These are phyloP conservation scores for Phocides pigmalion DNA, from an alignment of 1,140 invertebrate genomes.

Conservation along the genomic window DNA sequence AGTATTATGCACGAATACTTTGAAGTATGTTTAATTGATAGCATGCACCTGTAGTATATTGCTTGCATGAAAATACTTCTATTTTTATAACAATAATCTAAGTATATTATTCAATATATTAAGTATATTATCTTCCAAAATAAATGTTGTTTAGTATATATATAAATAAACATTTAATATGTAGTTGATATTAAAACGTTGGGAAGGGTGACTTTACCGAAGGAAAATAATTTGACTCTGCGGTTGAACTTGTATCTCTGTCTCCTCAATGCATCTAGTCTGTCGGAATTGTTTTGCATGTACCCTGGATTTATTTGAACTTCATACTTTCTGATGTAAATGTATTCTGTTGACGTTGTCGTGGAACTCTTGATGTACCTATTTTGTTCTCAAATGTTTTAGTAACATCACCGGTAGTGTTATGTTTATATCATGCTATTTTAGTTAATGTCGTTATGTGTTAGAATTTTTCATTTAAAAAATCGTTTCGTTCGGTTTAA, in stretches of 20 bases:
- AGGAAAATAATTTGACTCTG: slow-evolving; percentile 39
- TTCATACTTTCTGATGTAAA: slow-evolving; percentile 31
- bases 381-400: slow-evolving; percentile 31
- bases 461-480: slow-evolving; percentile 46
- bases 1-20: slow-evolving; percentile 51
- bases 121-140: slow-evolving; percentile 78
- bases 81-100: slow-evolving; percentile 54
- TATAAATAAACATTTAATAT: slow-evolving; percentile 60
- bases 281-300: slow-evolving; percentile 57
- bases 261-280: slow-evolving; percentile 37
- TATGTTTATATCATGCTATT: slow-evolving; percentile 45
- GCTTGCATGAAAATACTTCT: slow-evolving; percentile 79
- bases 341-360: slow-evolving; percentile 8
- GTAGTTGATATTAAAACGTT: slow-evolving; percentile 46
- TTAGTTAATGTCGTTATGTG: slow-evolving; percentile 72
- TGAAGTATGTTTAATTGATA: slow-evolving; percentile 38
- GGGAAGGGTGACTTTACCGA: slow-evolving; percentile 49
- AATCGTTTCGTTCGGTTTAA: slow-evolving; percentile 23
- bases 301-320: slow-evolving; percentile 52
- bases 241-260: slow-evolving; percentile 21
- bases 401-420: slow-evolving; percentile 31
- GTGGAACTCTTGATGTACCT: slow-evolving; percentile 47
- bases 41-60: slow-evolving; percentile 77
- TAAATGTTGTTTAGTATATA: slow-evolving; percentile 77
- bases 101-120: slow-evolving; percentile 55